These are phyloP conservation scores for Cyphomyrmex costatus DNA, from an alignment of 1,140 invertebrate genomes.

Conservation along the genomic window DNA sequence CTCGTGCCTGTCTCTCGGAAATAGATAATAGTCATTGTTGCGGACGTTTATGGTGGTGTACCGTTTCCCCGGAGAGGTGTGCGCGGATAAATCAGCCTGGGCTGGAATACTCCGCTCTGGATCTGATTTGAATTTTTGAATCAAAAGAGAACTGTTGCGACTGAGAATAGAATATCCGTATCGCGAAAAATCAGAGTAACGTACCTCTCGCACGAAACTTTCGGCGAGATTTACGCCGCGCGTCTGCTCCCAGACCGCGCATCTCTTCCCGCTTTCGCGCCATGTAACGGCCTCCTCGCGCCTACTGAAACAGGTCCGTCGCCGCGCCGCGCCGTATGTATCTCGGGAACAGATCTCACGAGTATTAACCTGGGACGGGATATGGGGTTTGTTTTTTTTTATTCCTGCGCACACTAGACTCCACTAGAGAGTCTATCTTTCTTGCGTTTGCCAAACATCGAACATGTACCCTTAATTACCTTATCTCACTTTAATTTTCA, in stretches of 20 bases:
- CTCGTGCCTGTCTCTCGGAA: neutral
- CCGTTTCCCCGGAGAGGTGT: constrained; percentile 1
- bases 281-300: constrained; percentile 29
- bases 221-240: constrained; percentile 13
- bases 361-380: constrained; percentile 41
- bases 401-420: no score
- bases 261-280: constrained; percentile 12
- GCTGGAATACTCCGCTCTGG: neutral
- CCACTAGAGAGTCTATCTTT: no score
- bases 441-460: no score
- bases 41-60: constrained; percentile 2
- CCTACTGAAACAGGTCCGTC: constrained; percentile 14
- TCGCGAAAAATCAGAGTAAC: constrained; percentile 7
- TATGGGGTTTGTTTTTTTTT: constrained; percentile 9
- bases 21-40: constrained; percentile 30
- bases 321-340: neutral
- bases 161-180: neutral
- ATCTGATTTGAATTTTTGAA: neutral
- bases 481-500: no score
- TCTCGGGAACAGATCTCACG: constrained; percentile 45
- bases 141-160: neutral
- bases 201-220: neutral
- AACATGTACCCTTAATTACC: no score
- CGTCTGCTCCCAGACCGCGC: neutral
- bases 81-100: neutral